Conservation (phyloP, 2,797 vertebrate species). For the Hylomyscus alleni region DNA sequence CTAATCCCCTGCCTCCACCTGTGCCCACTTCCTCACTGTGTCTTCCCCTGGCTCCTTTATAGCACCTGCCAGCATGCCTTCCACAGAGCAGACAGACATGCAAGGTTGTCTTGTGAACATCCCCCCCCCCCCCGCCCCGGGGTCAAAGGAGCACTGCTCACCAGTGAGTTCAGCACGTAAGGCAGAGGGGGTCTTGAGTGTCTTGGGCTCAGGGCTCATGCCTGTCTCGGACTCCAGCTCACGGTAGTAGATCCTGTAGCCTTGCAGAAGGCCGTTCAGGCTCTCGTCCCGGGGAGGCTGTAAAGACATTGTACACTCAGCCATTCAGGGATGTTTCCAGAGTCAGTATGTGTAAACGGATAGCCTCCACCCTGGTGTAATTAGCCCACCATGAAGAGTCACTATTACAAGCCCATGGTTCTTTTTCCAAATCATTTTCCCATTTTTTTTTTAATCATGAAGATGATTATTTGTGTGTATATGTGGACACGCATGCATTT, state of each 20-base stretch:
- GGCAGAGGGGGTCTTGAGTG: slow-evolving; percentile 88
- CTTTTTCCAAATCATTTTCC: not conserved
- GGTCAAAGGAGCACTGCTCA: slow-evolving; percentile 82
- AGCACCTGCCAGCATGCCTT: not conserved
- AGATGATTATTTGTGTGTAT: not conserved
- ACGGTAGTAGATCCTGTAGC: slow-evolving; percentile 96
- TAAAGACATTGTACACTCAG: slow-evolving; percentile 66
- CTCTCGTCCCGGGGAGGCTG: slow-evolving; percentile 93
- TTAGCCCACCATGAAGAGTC: not conserved
- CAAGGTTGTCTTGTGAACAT: not conserved
- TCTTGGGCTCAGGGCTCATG: slow-evolving; percentile 86
- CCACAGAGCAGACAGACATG: fast-evolving
- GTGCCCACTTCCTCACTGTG: fast-evolving
- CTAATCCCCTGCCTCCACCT: fast-evolving
- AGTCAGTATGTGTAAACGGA: too few relatives aligned
- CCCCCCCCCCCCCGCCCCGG: too few relatives aligned
- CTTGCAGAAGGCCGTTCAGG: slow-evolving; percentile 94
- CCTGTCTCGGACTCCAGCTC: slow-evolving; percentile 91
- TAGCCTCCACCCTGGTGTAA: not conserved
- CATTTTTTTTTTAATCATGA: not conserved
- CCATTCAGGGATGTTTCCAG: not conserved
- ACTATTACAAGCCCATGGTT: fast-evolving
- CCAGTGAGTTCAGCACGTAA: slow-evolving; percentile 90
- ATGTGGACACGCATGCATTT: not conserved
- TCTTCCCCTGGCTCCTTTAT: fast-evolving